These are phyloP conservation scores for Scotopteryx bipunctaria DNA, from an alignment of 2,888 invertebrate species.

Conservation along the genomic window DNA sequence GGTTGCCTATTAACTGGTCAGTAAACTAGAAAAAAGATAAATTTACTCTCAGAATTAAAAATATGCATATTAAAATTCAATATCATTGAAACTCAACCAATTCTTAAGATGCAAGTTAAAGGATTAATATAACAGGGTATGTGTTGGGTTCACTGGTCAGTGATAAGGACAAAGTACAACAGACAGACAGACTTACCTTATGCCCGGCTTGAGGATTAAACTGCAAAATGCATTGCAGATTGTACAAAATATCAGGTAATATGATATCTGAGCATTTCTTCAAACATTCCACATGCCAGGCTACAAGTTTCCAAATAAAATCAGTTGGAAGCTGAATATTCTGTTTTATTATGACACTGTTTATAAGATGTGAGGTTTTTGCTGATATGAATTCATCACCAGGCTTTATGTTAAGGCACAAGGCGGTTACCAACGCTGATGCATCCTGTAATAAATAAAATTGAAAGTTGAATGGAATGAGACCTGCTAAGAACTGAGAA, in stretches of 20 bases:
- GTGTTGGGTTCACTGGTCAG: too few relatives aligned
- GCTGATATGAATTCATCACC: conserved; percentile 80
- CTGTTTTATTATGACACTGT: conserved; percentile 80
- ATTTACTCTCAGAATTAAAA: background rate
- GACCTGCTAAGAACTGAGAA: too few relatives aligned
- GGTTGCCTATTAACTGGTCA: conserved; percentile 62
- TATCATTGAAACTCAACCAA: too few relatives aligned
- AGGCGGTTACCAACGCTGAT: conserved; percentile 54
- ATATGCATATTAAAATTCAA: background rate
- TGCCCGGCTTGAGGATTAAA: conserved; percentile 50
- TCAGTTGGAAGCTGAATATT: conserved; percentile 67
- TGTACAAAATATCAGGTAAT: conserved; percentile 71
- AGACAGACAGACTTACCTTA: conserved; percentile 58
- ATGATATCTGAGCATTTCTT: conserved; percentile 67
- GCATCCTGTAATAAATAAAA: conserved; percentile 61
- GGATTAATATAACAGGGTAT: too few relatives aligned
- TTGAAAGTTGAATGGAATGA: background rate
- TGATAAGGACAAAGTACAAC: too few relatives aligned
- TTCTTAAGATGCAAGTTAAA: too few relatives aligned
- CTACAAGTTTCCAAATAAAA: conserved; percentile 59
- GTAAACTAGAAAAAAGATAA: conserved; percentile 51
- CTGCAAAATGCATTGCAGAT: conserved; percentile 68
- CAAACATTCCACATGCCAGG: conserved; percentile 74
- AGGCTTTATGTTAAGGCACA: conserved; percentile 67
- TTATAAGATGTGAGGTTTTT: conserved; percentile 83